A percentile compares a stretch with the other conserved stretches of the same genome.
These are phyloP conservation scores for Melanotaenia parkinsoni DNA, from an alignment of 2,797 vertebrate species.

Conservation along the genomic window DNA sequence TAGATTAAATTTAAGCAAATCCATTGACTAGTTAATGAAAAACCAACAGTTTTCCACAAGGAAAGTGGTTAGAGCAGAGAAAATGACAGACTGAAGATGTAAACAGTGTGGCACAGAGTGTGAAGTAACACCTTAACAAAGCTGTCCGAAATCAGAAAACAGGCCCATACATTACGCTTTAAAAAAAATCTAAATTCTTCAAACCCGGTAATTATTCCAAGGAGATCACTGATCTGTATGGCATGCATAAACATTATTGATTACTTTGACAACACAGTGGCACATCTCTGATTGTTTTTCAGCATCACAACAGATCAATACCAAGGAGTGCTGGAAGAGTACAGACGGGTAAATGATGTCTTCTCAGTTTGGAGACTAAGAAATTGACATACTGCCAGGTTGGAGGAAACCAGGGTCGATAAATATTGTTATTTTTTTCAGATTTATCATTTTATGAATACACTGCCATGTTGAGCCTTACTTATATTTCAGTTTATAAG, in stretches of 20 bases:
- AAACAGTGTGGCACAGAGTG: background rate
- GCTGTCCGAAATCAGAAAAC: background rate
- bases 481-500: conserved; percentile 49
- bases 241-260: conserved; percentile 53
- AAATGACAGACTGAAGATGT: background rate
- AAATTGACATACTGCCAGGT: conserved; percentile 76
- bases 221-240: background rate
- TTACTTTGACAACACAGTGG: conserved; percentile 56
- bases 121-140: background rate
- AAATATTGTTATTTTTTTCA: conserved; percentile 56
- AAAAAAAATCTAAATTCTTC: background rate
- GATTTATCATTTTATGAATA: conserved; percentile 66
- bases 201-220: background rate
- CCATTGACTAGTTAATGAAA: background rate
- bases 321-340: conserved; percentile 46
- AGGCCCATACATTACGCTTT: background rate
- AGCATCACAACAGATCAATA: conserved; percentile 72
- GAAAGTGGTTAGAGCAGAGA: background rate
- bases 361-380: conserved; percentile 68
- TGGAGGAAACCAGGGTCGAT: conserved; percentile 63
- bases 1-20: background rate
- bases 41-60: background rate
- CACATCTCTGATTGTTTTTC: conserved; percentile 73
- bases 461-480: conserved; percentile 56
- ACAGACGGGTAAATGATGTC: conserved; percentile 72